Evolutionary conservation across 2,113 vertebrate genomes (phyloP), one percentile per base, ranked within the genome.

Genomic region (Herpailurus yagouaroundi): DNA sequence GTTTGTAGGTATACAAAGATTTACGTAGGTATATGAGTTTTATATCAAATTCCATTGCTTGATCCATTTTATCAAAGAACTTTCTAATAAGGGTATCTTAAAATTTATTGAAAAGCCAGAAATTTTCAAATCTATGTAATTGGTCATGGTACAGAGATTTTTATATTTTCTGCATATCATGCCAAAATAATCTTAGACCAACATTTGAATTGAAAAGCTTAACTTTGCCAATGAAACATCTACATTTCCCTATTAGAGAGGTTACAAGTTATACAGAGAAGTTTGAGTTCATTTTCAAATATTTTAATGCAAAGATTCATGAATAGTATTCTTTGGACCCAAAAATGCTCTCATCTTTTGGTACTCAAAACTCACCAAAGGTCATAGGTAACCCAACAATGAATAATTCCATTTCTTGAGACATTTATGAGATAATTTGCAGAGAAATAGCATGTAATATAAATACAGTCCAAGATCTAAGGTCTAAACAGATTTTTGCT

Each of bases 401-500:
- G 29, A 23, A 50, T 84, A 79, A 74, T 69, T 96, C 66, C 45
- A 94, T 57, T 93, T 91, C 45, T 60, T 76, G 15, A 16, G 23
- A 80, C 76, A 91, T 76, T 74, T 92, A 92, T 91, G 63, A 97
- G 41, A 63, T 85, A 85, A 84, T 55, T 11, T 95, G 23, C 41
- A 95, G 48, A 45, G 19, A 89, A 25, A 77, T 60, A 89, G 68
- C 0, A 38, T n/a, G 5, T 18, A 79, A 74, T 68, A 79, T 80
- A 88, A 96, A 91, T 73, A 88, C 21, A 96, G 18, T 7, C 57
- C 16, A 95, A 90, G 84, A 73, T 57, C 2, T 48, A 81, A 93
- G 41, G 63, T 73, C 14, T 82, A 96, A 82, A 83, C 55, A 94
- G 25, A 71, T 76, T 88, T 91, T 33, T 88, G 27, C 82, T 94